A percentile compares a stretch with the other conserved stretches of the same genome.
phyloP scores from a whole-genome alignment of 2,113 vertebrate genomes.

The Stercorarius parasiticus region DNA sequence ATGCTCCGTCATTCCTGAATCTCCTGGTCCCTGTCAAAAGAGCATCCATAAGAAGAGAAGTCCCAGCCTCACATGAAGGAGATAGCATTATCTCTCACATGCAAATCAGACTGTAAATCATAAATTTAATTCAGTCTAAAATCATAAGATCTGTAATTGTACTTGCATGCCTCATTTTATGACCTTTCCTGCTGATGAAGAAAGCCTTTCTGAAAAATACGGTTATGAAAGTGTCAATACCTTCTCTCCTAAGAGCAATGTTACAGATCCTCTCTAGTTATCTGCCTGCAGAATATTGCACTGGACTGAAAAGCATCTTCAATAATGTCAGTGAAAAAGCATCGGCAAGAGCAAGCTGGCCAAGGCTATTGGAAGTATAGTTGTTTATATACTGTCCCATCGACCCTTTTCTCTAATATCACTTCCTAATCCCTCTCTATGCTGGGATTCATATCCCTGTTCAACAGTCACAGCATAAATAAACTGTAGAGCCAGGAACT shows the following conservation, averaged over 20 bases:
- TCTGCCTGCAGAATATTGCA: neutral
- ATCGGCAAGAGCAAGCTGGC: neutral
- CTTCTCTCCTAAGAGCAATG: neutral
- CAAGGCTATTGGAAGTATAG: neutral
- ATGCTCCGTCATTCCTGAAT: neutral
- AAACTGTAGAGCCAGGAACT: neutral
- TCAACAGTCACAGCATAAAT: neutral
- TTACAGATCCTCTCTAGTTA: neutral
- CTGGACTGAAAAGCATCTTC: neutral
- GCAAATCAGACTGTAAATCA: neutral
- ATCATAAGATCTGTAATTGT: neutral
- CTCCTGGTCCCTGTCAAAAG: neutral
- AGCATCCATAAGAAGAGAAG: neutral
- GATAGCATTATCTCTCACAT: neutral
- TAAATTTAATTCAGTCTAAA: neutral
- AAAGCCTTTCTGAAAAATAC: neutral
- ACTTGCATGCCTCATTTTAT: neutral
- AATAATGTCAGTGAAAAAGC: neutral
- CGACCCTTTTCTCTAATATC: accelerated
- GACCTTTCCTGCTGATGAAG: neutral
- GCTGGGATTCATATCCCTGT: neutral
- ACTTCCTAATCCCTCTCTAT: neutral
- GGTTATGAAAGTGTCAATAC: neutral
- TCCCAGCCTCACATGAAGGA: neutral
- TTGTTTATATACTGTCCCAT: neutral